Percentiles rank a stretch among this genome's conserved stretches.
Evolutionary conservation across 2,113 vertebrate genomes (phyloP).

Genomic region (Lepisosteus osseus): DNA sequence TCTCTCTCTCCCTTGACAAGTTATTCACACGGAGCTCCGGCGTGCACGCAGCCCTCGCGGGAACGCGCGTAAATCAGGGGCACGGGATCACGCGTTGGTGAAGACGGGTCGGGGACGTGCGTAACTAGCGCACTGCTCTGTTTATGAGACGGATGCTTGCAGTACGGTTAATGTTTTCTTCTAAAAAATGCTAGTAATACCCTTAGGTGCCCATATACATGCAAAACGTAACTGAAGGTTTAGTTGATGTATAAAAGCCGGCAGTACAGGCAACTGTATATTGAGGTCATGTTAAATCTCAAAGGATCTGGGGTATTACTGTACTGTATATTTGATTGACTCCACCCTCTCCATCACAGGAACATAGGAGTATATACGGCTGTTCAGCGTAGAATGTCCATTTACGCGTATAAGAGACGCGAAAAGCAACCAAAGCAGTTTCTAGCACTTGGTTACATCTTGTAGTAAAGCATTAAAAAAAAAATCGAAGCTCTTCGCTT

Average conservation of each 20-base stretch:
- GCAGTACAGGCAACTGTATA: slow-evolving; percentile 8
- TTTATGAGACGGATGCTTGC: too few species aligned
- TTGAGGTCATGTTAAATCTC: slow-evolving; percentile 22
- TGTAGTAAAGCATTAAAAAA: too few species aligned
- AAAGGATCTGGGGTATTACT: background rate
- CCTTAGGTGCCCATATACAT: background rate
- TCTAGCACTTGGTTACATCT: too few species aligned
- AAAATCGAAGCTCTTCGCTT: too few species aligned
- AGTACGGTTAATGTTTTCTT: too few species aligned
- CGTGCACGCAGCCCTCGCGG: slow-evolving; percentile 22
- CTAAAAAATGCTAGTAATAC: background rate
- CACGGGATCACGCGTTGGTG: slow-evolving; percentile 23
- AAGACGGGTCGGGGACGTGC: background rate
- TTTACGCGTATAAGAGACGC: too few species aligned
- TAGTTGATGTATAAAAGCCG: slow-evolving; percentile 1
- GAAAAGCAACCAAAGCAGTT: too few species aligned
- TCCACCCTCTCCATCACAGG: background rate
- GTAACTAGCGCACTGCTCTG: too few species aligned
- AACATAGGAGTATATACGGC: background rate
- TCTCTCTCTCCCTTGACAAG: slow-evolving; percentile 1
- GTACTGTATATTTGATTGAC: background rate
- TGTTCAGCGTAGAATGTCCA: background rate
- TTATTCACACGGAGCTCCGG: slow-evolving; percentile 12
- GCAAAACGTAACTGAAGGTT: background rate
- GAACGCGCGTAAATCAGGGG: slow-evolving; percentile 39